Evolutionary conservation across 2,888 invertebrate species (phyloP).

Genomic region (Lasioglossum leucozonium): DNA sequence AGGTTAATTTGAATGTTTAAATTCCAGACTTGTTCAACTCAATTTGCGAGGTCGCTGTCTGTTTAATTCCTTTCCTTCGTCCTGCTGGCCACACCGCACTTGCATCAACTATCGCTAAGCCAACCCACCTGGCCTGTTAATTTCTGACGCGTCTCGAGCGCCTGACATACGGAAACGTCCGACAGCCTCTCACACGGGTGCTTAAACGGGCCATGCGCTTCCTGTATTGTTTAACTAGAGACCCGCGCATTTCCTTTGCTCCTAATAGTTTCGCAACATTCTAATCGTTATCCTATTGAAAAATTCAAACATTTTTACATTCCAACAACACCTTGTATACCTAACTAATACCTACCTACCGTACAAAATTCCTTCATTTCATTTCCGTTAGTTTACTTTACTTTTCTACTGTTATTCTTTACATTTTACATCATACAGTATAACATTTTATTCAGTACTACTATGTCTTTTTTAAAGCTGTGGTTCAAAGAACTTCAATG

Average conservation of each 20-base stretch:
- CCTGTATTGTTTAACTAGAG: conserved; percentile 36
- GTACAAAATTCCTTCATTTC: background rate
- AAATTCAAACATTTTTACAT: background rate
- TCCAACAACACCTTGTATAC: background rate
- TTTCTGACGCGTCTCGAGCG: conserved; percentile 53
- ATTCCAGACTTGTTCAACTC: conserved; percentile 81
- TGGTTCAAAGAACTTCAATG: no score
- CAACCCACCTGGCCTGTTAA: conserved; percentile 54
- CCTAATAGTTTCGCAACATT: background rate
- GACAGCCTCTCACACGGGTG: conserved; percentile 33
- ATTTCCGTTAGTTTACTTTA: background rate
- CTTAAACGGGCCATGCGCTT: conserved; percentile 63
- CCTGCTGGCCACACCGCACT: conserved; percentile 36
- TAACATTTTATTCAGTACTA: no score
- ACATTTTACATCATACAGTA: no score
- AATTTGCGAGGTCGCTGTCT: conserved; percentile 80
- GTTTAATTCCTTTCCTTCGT: conserved; percentile 77
- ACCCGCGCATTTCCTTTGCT: conserved; percentile 34
- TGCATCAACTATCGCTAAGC: conserved; percentile 51
- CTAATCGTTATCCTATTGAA: background rate
- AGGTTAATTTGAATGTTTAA: conserved; percentile 84
- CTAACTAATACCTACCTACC: background rate
- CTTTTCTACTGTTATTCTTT: no score
- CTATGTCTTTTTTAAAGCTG: no score
- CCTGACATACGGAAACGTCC: conserved; percentile 54